Evolutionary conservation across 2,113 vertebrate genomes (phyloP), one percentile per base, ranked within the genome.

Genomic region (Phalacrocorax carbo): DNA sequence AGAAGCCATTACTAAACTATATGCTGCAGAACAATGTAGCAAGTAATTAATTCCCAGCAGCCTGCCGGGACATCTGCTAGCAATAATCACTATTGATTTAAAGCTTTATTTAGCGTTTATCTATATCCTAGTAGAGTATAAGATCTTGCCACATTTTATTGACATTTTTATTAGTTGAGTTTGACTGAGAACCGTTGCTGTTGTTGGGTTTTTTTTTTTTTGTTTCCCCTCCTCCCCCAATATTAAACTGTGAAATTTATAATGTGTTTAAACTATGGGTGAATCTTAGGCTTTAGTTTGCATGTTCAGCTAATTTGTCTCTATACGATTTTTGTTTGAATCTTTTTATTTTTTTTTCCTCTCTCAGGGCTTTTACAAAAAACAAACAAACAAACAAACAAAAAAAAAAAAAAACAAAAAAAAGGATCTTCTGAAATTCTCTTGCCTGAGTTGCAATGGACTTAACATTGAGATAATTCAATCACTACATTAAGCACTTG

Each of bases 181-280:
- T 98, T 98, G 98, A 97, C 96, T 98, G 97, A 99, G 96, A 98
- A 96, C 97, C 92, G 62, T 95, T 96, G 96, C 97, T 98, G 92
- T 96, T 97, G 96, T 98, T 97, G 97, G 95, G 93, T 86, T 75
- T 36, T 68, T 38, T 38, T 38, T 44, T 84, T 71, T 38, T 95
- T 78, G 81, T 96, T 94, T 82, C 86, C 96, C 90, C 86, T 77
- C 72, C 42, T 94, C 82, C 97, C 95, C 94, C 87, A 95, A 96
- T 99, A 98, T 98, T 99, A 99, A 99, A 99, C 99, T 99, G 99
- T 99, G 99, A 99, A 99, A 98, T 98, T 96, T 98, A 98, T 98
- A 98, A 98, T 98, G 98, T 99, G 98, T 99, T 98, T 98, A 98
- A 99, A 98, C 98, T 99, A 98, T 98, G 99, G 99, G 99, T 99